Evolutionary conservation across 2,888 invertebrate species (phyloP).

Genomic region (Tetheella fluctuosa): DNA sequence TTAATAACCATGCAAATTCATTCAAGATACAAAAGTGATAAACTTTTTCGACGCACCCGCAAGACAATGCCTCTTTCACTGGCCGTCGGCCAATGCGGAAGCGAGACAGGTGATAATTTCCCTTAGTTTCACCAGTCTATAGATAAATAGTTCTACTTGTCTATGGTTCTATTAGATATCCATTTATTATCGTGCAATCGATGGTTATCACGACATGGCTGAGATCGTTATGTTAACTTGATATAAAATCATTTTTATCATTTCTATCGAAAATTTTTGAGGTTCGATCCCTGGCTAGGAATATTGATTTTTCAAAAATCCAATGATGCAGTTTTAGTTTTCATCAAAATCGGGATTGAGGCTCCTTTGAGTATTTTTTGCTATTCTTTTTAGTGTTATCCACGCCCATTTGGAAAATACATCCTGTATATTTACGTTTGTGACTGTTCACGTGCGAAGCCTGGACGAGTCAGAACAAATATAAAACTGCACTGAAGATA

Average conservation of each 20-base stretch:
- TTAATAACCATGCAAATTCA: neutral
- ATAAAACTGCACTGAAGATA: no score
- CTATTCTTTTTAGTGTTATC: no score
- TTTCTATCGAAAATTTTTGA: no score
- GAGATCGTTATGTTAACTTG: neutral
- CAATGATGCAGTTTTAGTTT: no score
- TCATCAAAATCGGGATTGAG: no score
- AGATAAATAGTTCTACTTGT: neutral
- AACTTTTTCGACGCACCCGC: neutral
- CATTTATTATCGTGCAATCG: neutral
- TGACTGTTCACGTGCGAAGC: no score
- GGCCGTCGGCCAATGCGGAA: constrained; percentile 25
- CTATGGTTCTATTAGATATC: neutral
- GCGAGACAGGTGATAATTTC: constrained; percentile 31
- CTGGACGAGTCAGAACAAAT: no score
- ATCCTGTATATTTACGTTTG: no score
- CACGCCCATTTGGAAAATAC: no score
- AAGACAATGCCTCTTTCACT: constrained; percentile 5
- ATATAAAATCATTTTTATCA: neutral
- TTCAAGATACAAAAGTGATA: neutral
- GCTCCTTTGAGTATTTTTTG: no score
- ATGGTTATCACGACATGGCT: neutral
- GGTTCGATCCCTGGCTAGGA: no score
- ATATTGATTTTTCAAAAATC: no score
- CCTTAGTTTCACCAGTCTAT: constrained; percentile 19